Conservation (phyloP, 2,113 vertebrate species). For the Muscicapa adusta region DNA sequence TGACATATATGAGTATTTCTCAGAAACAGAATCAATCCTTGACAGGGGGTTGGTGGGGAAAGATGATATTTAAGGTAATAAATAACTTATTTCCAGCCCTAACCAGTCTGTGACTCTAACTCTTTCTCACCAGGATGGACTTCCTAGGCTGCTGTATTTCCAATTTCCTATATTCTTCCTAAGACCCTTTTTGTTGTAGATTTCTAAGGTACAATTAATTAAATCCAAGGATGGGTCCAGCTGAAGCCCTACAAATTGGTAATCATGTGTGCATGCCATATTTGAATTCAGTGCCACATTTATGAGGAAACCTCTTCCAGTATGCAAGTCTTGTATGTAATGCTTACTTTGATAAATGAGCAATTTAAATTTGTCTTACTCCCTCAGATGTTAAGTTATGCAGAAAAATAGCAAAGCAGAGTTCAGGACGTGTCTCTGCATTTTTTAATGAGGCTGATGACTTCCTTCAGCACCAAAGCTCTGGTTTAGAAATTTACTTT, state of each 20-base stretch:
- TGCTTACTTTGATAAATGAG: not conserved
- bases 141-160: not conserved
- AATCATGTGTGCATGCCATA: not conserved
- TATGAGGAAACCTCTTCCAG: not conserved
- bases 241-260: not conserved
- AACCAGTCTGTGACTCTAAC: not conserved
- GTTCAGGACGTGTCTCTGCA: not conserved
- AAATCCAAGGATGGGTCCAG: not conserved
- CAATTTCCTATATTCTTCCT: not conserved
- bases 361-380: conserved; percentile 7
- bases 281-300: not conserved
- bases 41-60: not conserved
- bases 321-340: not conserved
- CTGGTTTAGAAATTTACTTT: not conserved
- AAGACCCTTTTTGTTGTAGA: not conserved
- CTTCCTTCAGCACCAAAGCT: not conserved
- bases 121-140: not conserved
- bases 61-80: not conserved
- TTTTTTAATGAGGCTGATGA: conserved; percentile 9
- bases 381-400: not conserved
- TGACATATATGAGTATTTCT: not conserved
- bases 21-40: not conserved
- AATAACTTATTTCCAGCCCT: not conserved
- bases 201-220: not conserved
- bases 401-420: conserved; percentile 17